Conservation (phyloP, 2,888 invertebrate genomes). For the Prosopocoilus inquinatus region DNA sequence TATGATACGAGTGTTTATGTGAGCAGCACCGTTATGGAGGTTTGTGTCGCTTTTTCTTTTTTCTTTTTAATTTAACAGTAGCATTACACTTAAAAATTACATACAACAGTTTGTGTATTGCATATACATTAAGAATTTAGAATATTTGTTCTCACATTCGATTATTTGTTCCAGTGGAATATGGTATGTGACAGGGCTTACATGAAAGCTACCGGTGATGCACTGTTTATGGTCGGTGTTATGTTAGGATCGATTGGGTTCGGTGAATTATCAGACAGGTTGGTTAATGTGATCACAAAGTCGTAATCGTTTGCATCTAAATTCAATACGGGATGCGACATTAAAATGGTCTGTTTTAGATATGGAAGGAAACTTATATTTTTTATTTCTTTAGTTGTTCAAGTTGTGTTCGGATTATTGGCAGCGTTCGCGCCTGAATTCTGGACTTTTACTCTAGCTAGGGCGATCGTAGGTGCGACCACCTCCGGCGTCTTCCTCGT, state of each 20-base stretch:
- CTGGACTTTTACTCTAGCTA: slow-evolving; percentile 63
- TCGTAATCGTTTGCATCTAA: neutral
- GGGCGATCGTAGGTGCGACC: slow-evolving; percentile 68
- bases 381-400: slow-evolving; percentile 67
- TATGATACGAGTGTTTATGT: slow-evolving; percentile 61
- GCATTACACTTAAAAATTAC: no score
- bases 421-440: slow-evolving; percentile 69
- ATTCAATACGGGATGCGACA: neutral
- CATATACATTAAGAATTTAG: neutral
- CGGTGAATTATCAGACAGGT: slow-evolving; percentile 69
- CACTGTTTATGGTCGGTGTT: slow-evolving; percentile 71
- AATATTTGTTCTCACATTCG: neutral
- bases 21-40: slow-evolving; percentile 66
- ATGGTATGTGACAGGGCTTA: slow-evolving; percentile 66
- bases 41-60: slow-evolving; percentile 38
- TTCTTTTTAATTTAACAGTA: no score
- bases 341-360: slow-evolving; percentile 39
- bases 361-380: slow-evolving; percentile 71
- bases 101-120: no score
- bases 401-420: slow-evolving; percentile 65
- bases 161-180: slow-evolving; percentile 56
- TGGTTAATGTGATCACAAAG: slow-evolving; percentile 7
- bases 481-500: slow-evolving; percentile 77
- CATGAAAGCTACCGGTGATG: slow-evolving; percentile 64
- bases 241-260: slow-evolving; percentile 70